A percentile compares a stretch with the other conserved stretches of the same genome.
These are phyloP conservation scores for Chorisops tibialis DNA, from an alignment of 2,888 invertebrate species.

Conservation along the genomic window DNA sequence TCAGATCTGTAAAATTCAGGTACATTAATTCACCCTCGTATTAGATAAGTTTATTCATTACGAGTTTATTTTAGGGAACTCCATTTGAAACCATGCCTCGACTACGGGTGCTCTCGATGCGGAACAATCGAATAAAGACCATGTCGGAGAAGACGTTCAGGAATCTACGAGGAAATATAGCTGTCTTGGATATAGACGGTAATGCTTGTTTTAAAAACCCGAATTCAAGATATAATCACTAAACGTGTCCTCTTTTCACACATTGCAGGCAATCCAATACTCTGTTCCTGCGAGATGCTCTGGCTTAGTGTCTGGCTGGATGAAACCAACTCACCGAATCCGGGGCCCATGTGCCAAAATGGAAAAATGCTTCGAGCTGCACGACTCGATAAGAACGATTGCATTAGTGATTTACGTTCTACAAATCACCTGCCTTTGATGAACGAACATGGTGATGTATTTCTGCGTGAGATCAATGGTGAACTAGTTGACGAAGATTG, in stretches of 20 bases:
- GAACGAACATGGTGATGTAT: conserved; percentile 69
- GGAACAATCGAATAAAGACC: conserved; percentile 71
- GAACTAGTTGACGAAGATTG: conserved; percentile 54
- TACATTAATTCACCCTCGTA: conserved; percentile 32
- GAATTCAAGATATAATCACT: no score
- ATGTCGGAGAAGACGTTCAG: conserved; percentile 72
- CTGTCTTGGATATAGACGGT: conserved; percentile 81
- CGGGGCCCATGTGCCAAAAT: conserved; percentile 75
- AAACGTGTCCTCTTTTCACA: not conserved
- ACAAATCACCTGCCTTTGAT: conserved; percentile 58
- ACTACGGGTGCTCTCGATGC: conserved; percentile 72
- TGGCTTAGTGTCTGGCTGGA: conserved; percentile 83
- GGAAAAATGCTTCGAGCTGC: conserved; percentile 72
- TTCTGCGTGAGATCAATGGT: conserved; percentile 57
- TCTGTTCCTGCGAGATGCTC: conserved; percentile 75
- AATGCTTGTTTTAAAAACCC: conserved; percentile 25
- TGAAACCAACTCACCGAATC: conserved; percentile 63
- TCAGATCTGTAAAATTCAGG: conserved; percentile 71
- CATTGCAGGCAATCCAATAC: conserved; percentile 72
- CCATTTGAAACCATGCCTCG: conserved; percentile 83
- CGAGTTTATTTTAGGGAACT: conserved; percentile 54
- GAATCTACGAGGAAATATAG: conserved; percentile 74
- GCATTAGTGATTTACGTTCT: conserved; percentile 48
- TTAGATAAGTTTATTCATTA: not conserved
- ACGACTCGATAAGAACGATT: conserved; percentile 68